phyloP scores from a whole-genome alignment of 2,113 vertebrate species.

The Myxocyprinus asiaticus region DNA sequence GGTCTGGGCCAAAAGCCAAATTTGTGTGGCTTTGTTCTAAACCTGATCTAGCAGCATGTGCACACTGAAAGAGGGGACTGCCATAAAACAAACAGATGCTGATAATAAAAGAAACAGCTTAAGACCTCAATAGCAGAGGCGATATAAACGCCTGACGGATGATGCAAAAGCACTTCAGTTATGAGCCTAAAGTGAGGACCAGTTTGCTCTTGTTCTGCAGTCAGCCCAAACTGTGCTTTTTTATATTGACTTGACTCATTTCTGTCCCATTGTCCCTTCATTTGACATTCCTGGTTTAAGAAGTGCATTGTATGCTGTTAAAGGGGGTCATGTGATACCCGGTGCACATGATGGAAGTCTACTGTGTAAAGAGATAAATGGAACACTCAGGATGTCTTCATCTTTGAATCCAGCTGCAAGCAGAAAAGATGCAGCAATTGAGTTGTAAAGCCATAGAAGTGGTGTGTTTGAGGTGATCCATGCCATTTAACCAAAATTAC shows the following conservation, averaged over 20 bases:
- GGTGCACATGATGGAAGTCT: too few relatives aligned
- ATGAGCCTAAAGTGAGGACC: not conserved
- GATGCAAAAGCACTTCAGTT: not conserved
- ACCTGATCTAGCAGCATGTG: slow-evolving; percentile 32
- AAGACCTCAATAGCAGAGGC: not conserved
- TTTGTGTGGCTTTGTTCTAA: slow-evolving; percentile 7
- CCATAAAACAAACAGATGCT: slow-evolving; percentile 31
- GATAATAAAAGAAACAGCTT: slow-evolving; percentile 33
- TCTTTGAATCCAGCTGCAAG: slow-evolving; percentile 39
- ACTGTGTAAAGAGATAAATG: slow-evolving; percentile 22
- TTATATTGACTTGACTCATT: not conserved
- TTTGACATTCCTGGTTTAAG: slow-evolving; percentile 6
- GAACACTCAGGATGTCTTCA: slow-evolving; percentile 38
- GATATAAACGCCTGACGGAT: not conserved
- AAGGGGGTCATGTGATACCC: slow-evolving; percentile 1
- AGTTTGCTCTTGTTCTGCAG: not conserved
- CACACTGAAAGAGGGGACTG: not conserved
- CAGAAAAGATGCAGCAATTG: slow-evolving; percentile 32
- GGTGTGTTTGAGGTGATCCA: slow-evolving; percentile 22
- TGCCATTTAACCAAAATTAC: slow-evolving; percentile 23
- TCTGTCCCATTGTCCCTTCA: not conserved
- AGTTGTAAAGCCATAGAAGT: slow-evolving; percentile 56
- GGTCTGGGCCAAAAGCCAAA: slow-evolving; percentile 10
- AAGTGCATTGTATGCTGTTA: slow-evolving; percentile 7
- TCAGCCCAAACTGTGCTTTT: slow-evolving; percentile 43